phyloP scores from a whole-genome alignment of 2,888 invertebrate genomes.

The Dexiosoma caninum region DNA sequence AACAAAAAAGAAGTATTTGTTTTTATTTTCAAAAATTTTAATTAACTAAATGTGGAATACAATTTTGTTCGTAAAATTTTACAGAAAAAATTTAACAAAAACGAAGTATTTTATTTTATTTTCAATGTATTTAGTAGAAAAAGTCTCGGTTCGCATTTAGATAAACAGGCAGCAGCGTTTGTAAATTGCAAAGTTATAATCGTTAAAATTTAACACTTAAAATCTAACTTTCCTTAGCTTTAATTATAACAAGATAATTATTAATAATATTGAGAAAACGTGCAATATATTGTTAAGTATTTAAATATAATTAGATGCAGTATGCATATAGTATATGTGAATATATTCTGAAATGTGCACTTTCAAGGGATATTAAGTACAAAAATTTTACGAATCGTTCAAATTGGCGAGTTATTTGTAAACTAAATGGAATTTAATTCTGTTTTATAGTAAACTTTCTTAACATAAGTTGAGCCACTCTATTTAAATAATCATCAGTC shows the following conservation, averaged over 20 bases:
- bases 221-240: neutral
- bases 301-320: too few relatives aligned
- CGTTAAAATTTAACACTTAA: constrained; percentile 49
- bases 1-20: too few relatives aligned
- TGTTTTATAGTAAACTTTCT: neutral
- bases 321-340: neutral
- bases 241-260: neutral
- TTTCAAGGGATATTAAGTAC: constrained; percentile 46
- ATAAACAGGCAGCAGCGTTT: too few relatives aligned
- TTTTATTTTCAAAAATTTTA: too few relatives aligned
- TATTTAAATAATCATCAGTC: constrained; percentile 54
- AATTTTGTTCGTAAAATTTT: too few relatives aligned
- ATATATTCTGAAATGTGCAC: constrained; percentile 21
- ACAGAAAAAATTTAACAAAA: too few relatives aligned
- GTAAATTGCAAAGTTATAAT: neutral
- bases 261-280: neutral
- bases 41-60: too few relatives aligned
- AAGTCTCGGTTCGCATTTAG: too few relatives aligned
- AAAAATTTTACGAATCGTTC: constrained; percentile 1
- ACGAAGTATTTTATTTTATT: too few relatives aligned
- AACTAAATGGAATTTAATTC: constrained; percentile 15
- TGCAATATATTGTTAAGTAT: neutral
- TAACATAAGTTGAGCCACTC: constrained; percentile 33
- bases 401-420: constrained; percentile 10
- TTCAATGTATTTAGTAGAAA: too few relatives aligned